Conservation (phyloP, 2,113 vertebrate genomes). For the Marcusenius ussheri region DNA sequence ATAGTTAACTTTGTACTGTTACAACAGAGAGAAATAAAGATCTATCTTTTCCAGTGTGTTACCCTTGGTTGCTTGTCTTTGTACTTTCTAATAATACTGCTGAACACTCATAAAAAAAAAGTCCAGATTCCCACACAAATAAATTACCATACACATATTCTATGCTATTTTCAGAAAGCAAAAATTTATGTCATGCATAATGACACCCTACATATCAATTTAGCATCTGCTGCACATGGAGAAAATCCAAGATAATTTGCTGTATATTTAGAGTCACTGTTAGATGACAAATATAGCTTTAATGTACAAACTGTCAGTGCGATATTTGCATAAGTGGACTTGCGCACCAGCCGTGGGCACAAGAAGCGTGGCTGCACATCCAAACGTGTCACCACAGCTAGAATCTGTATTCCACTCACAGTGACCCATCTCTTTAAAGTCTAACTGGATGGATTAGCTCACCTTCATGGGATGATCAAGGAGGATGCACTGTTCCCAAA, state of each 20-base stretch:
- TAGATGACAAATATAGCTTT: not conserved
- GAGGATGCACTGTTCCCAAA: not conserved
- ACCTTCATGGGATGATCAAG: not conserved
- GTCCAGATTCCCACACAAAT: not conserved
- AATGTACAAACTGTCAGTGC: not conserved
- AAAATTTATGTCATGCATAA: not conserved
- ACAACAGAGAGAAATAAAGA: constrained; percentile 42
- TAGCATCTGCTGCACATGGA: not conserved
- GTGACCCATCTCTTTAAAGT: not conserved
- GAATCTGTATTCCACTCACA: not conserved
- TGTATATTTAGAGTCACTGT: not conserved
- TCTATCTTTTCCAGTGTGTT: constrained; percentile 47
- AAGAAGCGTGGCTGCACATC: not conserved
- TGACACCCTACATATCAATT: not conserved
- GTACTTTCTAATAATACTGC: not conserved
- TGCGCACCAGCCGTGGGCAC: not conserved
- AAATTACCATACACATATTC: not conserved
- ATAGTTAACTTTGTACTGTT: constrained; percentile 42
- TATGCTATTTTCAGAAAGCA: not conserved
- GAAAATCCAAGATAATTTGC: not conserved
- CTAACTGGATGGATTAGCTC: not conserved
- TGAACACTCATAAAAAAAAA: not conserved
- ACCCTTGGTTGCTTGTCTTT: not conserved
- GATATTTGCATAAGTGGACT: not conserved
- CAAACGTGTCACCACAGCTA: not conserved